Conservation (phyloP, 2,113 vertebrate genomes). For the Alces alces region DNA sequence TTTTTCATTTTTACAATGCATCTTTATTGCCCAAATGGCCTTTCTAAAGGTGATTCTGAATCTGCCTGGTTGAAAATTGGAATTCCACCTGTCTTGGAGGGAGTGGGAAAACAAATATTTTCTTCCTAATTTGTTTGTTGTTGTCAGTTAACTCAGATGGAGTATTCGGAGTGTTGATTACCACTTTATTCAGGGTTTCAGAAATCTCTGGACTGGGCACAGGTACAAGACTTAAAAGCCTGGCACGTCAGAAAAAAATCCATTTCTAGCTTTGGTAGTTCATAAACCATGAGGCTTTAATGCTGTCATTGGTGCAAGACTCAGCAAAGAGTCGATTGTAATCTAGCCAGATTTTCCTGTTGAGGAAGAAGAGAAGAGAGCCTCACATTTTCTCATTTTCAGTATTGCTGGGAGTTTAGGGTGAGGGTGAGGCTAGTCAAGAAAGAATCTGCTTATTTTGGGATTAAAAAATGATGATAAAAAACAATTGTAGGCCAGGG, state of each 20-base stretch:
- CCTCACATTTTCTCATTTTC: constrained; percentile 11
- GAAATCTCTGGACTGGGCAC: constrained; percentile 56
- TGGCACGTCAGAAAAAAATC: constrained; percentile 45
- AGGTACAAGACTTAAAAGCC: constrained; percentile 63
- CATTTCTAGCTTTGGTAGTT: constrained; percentile 60
- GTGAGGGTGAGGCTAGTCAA: background rate
- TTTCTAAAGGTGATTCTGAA: constrained; percentile 43
- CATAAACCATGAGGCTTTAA: constrained; percentile 51
- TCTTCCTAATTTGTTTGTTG: constrained; percentile 13
- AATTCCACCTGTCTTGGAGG: constrained; percentile 32
- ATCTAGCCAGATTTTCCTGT: constrained; percentile 33
- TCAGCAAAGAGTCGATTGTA: constrained; percentile 24
- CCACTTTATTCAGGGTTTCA: constrained; percentile 54
- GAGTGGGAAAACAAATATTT: constrained; percentile 20
- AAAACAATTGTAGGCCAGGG: background rate
- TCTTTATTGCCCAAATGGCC: background rate
- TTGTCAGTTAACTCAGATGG: constrained; percentile 31
- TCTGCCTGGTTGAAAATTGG: constrained; percentile 6
- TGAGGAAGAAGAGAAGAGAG: background rate
- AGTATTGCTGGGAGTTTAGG: background rate
- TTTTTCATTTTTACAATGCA: constrained; percentile 10
- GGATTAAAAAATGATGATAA: background rate
- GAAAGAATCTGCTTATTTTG: background rate
- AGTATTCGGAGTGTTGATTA: constrained; percentile 31
- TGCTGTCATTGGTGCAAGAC: constrained; percentile 5